Evolutionary conservation across 2,888 invertebrate genomes (phyloP).

Genomic region (Xanthorhoe spadicearia): DNA sequence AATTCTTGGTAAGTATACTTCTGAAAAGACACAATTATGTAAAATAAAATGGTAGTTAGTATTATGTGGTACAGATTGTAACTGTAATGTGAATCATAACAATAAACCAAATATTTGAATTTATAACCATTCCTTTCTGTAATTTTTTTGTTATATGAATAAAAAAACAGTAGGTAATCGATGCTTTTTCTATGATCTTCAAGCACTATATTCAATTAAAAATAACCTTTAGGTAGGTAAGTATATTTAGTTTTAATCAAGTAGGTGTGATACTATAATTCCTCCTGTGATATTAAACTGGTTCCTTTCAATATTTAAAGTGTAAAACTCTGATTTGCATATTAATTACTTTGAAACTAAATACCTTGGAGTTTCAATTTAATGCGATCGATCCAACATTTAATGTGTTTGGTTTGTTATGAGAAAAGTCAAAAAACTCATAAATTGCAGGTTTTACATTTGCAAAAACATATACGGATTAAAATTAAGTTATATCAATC

Average conservation of each 20-base stretch:
- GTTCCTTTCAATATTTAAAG: conserved; percentile 33
- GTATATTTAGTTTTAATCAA: not conserved
- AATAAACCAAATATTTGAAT: no score
- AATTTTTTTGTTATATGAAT: no score
- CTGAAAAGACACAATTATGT: no score
- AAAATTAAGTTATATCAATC: no score
- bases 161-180: no score
- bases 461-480: not conserved
- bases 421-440: conserved; percentile 39
- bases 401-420: conserved; percentile 30
- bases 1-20: not conserved
- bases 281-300: conserved; percentile 22
- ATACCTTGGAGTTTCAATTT: conserved; percentile 41
- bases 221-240: not conserved
- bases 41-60: no score
- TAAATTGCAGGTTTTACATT: conserved; percentile 10
- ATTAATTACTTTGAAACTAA: conserved; percentile 49
- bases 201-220: no score
- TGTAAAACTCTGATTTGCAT: conserved; percentile 44
- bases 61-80: no score
- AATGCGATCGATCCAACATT: conserved; percentile 35
- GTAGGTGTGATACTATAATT: conserved; percentile 15
- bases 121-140: no score
- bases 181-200: no score
- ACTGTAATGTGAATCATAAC: no score